Base-by-base conservation (phyloP, 2,888 invertebrate species). In the Diloba caeruleocephala region DNA sequence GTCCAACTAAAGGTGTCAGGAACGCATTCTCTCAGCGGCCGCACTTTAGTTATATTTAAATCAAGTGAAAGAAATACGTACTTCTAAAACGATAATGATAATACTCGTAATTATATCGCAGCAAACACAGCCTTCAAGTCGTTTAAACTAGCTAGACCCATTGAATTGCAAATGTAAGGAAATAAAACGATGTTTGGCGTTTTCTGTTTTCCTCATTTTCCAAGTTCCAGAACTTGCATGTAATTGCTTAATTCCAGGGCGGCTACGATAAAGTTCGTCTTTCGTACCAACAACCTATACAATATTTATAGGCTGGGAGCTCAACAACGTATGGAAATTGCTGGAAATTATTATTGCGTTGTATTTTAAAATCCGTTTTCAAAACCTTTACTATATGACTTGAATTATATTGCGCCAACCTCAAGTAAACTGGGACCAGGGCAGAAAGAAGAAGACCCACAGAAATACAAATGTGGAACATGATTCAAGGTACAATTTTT, bases 161-260 rank as follows among this genome's bases (percentile, higher is more conserved):
- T 89, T 88, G 87, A 87, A 84, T 87, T 88, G 85, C 85, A 87
- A 89, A 89, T 89, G 76, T 74, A 72, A 76, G 77, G 78, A 81
- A 84, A 79, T 82, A 81, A 84, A 84, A 79, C 83, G 79, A 78
- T 82, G 87, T 85, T 88, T 84, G 84, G 81, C 74, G 79, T 87
- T 88, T 86, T 84, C 83, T 85, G 82, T 83, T 85, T 85, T 80
- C 78, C 73, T 74, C 74, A 76, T 77, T 79, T 76, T 73, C 69
- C 80, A 87, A 89, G 84, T 88, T 89, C 76, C 79, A 77, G 76
- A 76, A 84, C 80, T 88, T 87, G 85, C 87, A 87, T 89, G 85
- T 88, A 88, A 89, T 89, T 89, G 87, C 86, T 88, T 88, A 87
- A 89, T 88, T 83, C 79, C 79, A 83, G 71, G 78, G 83, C 81